Evolutionary conservation across 2,113 vertebrate species (phyloP).

Genomic region (Chitala chitala): DNA sequence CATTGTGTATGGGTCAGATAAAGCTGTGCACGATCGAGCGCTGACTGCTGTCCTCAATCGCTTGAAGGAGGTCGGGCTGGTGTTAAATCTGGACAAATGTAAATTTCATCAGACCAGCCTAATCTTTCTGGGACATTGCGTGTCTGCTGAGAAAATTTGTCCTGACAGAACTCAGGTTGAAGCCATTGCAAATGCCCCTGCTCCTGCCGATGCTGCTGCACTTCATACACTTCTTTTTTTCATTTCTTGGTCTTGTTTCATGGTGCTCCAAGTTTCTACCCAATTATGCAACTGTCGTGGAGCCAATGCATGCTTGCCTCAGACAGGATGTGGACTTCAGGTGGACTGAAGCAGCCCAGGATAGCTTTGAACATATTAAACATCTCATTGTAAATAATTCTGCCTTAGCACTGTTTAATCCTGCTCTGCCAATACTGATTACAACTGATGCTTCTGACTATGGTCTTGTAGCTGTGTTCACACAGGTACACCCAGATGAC

Average conservation of each 20-base stretch:
- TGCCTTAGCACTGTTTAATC: no score
- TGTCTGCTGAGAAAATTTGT: not conserved
- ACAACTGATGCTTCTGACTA: no score
- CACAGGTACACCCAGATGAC: no score
- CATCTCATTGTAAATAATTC: no score
- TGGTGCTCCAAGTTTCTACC: conserved; percentile 22
- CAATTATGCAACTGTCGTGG: conserved; percentile 14
- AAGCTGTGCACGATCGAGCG: not conserved
- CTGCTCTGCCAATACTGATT: no score
- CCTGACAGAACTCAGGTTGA: conserved; percentile 6
- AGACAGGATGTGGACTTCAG: no score
- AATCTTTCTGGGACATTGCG: conserved; percentile 18
- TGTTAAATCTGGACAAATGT: conserved; percentile 5
- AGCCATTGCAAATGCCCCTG: conserved; percentile 7
- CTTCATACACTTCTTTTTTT: no score
- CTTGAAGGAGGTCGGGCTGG: not conserved
- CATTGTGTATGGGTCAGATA: not conserved
- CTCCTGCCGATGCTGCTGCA: conserved; percentile 20
- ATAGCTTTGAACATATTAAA: no score
- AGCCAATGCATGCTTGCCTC: no score
- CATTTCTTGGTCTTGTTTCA: conserved; percentile 17
- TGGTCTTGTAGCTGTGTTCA: no score
- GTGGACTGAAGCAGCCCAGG: no score
- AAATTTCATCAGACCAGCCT: conserved; percentile 3
- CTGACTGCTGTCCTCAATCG: not conserved